Evolutionary conservation across 2,888 invertebrate genomes (phyloP).

Genomic region (Melieria picta): DNA sequence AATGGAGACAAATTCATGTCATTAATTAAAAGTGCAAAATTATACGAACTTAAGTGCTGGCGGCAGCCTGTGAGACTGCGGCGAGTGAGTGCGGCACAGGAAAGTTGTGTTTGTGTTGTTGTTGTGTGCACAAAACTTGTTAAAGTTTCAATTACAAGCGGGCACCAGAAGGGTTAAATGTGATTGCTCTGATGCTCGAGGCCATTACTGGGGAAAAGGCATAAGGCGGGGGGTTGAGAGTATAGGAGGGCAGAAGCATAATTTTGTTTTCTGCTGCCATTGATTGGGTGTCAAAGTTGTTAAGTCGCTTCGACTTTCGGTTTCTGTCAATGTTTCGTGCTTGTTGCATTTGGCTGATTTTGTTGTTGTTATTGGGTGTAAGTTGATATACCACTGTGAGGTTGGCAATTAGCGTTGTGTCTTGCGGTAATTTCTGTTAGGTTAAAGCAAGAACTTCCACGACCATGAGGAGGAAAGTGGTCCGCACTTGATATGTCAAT

Average conservation of each 20-base stretch:
- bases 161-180: background rate
- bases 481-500: too few species aligned
- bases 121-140: slow-evolving; percentile 10
- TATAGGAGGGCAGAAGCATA: background rate
- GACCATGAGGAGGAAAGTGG: too few species aligned
- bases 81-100: slow-evolving; percentile 4
- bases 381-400: too few species aligned
- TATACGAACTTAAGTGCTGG: slow-evolving; percentile 40
- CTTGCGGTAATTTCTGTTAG: too few species aligned
- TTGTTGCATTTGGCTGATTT: too few species aligned
- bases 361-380: too few species aligned
- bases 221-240: background rate
- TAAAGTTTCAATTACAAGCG: slow-evolving; percentile 35
- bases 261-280: background rate
- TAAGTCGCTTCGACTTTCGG: too few species aligned
- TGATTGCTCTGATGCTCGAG: background rate
- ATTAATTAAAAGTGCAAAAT: slow-evolving; percentile 57
- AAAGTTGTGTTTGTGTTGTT: background rate
- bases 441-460: too few species aligned
- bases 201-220: background rate
- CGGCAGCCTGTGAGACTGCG: background rate
- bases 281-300: background rate
- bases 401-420: too few species aligned
- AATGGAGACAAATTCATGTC: slow-evolving; percentile 60
- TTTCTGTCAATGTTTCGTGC: too few species aligned